phyloP scores from a whole-genome alignment of 2,888 invertebrate genomes.

The Trichopoda pennipes region DNA sequence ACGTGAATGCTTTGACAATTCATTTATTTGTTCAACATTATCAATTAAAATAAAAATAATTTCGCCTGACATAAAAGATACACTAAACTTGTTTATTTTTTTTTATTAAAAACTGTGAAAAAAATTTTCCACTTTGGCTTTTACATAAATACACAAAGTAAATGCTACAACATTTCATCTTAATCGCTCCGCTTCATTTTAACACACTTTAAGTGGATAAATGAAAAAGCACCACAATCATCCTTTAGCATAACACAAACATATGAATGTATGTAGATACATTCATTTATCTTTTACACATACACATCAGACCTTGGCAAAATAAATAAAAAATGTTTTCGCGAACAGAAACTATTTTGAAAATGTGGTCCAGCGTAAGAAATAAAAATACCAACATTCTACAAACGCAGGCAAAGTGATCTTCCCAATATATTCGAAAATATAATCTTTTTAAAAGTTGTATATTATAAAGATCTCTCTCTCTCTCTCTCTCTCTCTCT shows the following conservation, averaged over 20 bases:
- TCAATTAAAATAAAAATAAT: not conserved
- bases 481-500: too few relatives aligned
- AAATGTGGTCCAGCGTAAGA: too few relatives aligned
- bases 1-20: not conserved
- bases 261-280: not conserved
- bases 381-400: too few relatives aligned
- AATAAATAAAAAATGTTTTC: too few relatives aligned
- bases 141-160: not conserved
- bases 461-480: too few relatives aligned
- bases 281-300: too few relatives aligned
- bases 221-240: not conserved
- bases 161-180: not conserved
- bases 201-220: conserved; percentile 4
- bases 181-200: conserved; percentile 4
- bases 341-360: too few relatives aligned
- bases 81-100: not conserved
- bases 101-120: not conserved
- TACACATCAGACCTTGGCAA: too few relatives aligned
- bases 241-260: not conserved
- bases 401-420: too few relatives aligned
- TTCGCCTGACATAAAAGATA: not conserved
- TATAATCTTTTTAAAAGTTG: too few relatives aligned
- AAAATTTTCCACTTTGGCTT: not conserved
- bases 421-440: too few relatives aligned
- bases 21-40: not conserved